phyloP scores from a whole-genome alignment of 2,888 invertebrate genomes.

The Ochropleura plecta region DNA sequence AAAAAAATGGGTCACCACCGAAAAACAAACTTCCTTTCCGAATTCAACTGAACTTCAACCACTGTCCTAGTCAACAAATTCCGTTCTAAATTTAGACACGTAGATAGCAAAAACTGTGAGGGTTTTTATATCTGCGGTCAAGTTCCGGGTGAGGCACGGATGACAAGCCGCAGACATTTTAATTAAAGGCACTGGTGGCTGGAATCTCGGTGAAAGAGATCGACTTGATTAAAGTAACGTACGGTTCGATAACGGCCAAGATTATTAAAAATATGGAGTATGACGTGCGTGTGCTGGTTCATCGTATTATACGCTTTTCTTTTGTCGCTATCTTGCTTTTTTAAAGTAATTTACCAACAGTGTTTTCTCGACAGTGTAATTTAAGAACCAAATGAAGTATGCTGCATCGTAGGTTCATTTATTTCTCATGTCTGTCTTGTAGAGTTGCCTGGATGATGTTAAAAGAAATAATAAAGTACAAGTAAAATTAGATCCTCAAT shows the following conservation, averaged over 20 bases:
- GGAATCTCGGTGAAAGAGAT: slow-evolving; percentile 52
- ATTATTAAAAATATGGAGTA: slow-evolving; percentile 44
- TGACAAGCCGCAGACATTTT: slow-evolving; percentile 74
- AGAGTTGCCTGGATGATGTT: not conserved
- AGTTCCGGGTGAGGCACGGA: slow-evolving; percentile 57
- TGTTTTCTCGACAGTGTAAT: no score
- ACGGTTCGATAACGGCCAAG: slow-evolving; percentile 36
- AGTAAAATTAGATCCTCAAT: not conserved
- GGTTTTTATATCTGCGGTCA: slow-evolving; percentile 64
- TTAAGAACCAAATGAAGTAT: no score
- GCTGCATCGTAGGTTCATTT: no score
- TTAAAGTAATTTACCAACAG: no score
- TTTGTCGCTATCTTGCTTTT: no score
- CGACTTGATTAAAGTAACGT: slow-evolving; percentile 59
- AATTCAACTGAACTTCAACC: slow-evolving; percentile 27
- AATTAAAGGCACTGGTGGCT: slow-evolving; percentile 67
- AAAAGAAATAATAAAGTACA: not conserved
- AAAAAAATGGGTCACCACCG: slow-evolving; percentile 21
- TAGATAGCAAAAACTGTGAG: slow-evolving; percentile 51
- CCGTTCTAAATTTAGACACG: slow-evolving; percentile 60
- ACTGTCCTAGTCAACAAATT: slow-evolving; percentile 32
- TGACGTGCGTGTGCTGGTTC: not conserved
- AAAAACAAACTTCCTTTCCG: slow-evolving; percentile 21
- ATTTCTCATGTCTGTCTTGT: not conserved
- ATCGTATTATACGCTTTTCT: not conserved